These are phyloP conservation scores for Trissolcus japonicus DNA, from an alignment of 2,888 invertebrate genomes.

Conservation along the genomic window DNA sequence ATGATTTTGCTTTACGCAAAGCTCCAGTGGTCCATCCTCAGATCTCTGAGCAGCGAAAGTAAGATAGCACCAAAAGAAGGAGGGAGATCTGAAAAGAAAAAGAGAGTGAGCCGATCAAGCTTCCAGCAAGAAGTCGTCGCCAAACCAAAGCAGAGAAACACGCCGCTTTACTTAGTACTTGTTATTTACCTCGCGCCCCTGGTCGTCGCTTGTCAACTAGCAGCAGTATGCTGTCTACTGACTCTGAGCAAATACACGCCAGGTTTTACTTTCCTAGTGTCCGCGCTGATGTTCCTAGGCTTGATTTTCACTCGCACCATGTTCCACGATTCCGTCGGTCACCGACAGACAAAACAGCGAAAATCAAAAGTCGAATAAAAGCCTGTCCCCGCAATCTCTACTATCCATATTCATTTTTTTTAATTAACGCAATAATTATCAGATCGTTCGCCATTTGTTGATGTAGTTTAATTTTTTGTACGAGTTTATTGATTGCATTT, in stretches of 20 bases:
- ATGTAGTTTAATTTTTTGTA: constrained; percentile 1
- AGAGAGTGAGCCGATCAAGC: constrained; percentile 3
- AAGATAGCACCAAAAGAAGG: not conserved
- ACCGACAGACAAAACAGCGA: constrained; percentile 54
- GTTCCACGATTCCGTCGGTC: constrained; percentile 61
- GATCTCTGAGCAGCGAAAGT: constrained; percentile 13
- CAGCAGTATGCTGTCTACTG: constrained; percentile 66
- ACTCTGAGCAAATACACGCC: constrained; percentile 69
- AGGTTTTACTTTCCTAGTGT: constrained; percentile 71
- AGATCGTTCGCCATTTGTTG: constrained; percentile 16
- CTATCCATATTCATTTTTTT: constrained; percentile 10
- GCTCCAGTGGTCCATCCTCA: constrained; percentile 58
- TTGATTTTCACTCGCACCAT: constrained; percentile 69
- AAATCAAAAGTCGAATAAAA: constrained; percentile 63
- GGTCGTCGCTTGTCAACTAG: constrained; percentile 65
- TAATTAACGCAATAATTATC: constrained; percentile 19
- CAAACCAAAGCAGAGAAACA: constrained; percentile 63
- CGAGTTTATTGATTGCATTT: constrained; percentile 5
- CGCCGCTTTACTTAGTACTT: constrained; percentile 61
- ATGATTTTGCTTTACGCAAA: constrained; percentile 64
- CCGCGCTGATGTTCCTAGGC: constrained; percentile 69
- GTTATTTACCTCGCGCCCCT: constrained; percentile 70
- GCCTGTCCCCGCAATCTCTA: constrained; percentile 11
- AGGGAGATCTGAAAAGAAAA: constrained; percentile 15
- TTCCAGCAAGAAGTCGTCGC: not conserved